phyloP scores from a whole-genome alignment of 2,888 invertebrate species.

The Therioaphis trifolii region DNA sequence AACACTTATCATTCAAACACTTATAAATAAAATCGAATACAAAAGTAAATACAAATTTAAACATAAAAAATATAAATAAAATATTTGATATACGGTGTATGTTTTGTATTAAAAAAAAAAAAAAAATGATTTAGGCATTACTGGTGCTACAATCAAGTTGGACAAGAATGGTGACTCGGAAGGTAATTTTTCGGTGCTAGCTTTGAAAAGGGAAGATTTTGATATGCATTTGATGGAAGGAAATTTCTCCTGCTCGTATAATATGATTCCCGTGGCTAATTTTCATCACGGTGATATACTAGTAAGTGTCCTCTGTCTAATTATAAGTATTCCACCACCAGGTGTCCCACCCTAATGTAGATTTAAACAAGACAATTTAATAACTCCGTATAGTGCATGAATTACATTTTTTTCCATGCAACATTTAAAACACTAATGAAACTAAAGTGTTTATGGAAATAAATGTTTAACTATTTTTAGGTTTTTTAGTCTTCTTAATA shows the following conservation, averaged over 20 bases:
- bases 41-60: slow-evolving; percentile 77
- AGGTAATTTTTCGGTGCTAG: slow-evolving; percentile 95
- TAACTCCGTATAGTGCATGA: too few species aligned
- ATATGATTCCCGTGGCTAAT: slow-evolving; percentile 80
- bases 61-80: not conserved
- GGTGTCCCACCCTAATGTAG: too few species aligned
- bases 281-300: slow-evolving; percentile 53
- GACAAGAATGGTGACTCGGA: slow-evolving; percentile 95
- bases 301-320: slow-evolving; percentile 1
- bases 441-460: too few species aligned
- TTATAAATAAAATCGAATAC: slow-evolving; percentile 86
- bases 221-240: slow-evolving; percentile 70
- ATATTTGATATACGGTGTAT: too few species aligned
- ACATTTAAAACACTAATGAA: too few species aligned
- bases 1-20: slow-evolving; percentile 84
- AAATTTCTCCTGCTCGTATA: slow-evolving; percentile 78
- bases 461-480: too few species aligned
- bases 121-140: slow-evolving; percentile 78
- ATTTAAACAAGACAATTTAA: too few species aligned
- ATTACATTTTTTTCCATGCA: too few species aligned
- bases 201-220: slow-evolving; percentile 75
- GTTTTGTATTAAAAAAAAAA: not conserved
- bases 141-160: slow-evolving; percentile 91
- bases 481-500: too few species aligned
- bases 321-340: too few species aligned